Evolutionary conservation across 2,797 vertebrate genomes (phyloP).

Genomic region (Argya squamiceps): DNA sequence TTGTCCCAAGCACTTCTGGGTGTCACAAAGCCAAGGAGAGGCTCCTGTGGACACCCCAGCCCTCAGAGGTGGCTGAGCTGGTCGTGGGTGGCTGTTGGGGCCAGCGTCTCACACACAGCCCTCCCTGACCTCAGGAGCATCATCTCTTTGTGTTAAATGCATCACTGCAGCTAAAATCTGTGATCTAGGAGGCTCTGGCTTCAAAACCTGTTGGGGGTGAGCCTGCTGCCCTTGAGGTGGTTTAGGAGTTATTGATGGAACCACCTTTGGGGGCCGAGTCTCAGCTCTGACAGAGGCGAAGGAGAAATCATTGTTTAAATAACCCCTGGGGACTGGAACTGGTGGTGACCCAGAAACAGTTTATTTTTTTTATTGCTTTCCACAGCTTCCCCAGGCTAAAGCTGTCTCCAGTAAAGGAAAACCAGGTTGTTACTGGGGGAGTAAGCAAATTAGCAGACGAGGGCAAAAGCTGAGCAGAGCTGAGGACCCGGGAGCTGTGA

Average conservation of each 20-base stretch:
- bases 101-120: background rate
- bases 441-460: background rate
- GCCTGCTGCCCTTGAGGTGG: constrained; percentile 23
- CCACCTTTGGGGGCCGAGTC: constrained; percentile 65
- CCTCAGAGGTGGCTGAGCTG: background rate
- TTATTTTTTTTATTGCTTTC: constrained; percentile 72
- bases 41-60: background rate
- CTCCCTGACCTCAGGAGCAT: background rate
- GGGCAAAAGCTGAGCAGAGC: background rate
- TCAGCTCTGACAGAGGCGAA: constrained; percentile 23
- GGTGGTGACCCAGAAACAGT: constrained; percentile 74
- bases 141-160: background rate
- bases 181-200: background rate
- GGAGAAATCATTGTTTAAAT: constrained; percentile 70
- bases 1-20: background rate
- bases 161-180: background rate
- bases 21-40: background rate
- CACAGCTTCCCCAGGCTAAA: constrained; percentile 49
- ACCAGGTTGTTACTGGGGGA: constrained; percentile 27
- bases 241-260: constrained; percentile 71
- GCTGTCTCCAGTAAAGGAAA: constrained; percentile 27
- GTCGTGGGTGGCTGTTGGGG: background rate
- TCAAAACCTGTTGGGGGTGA: background rate
- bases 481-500: background rate
- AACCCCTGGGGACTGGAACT: constrained; percentile 46